Conservation (phyloP, 2,113 vertebrate species). For the Scophthalmus maximus region DNA sequence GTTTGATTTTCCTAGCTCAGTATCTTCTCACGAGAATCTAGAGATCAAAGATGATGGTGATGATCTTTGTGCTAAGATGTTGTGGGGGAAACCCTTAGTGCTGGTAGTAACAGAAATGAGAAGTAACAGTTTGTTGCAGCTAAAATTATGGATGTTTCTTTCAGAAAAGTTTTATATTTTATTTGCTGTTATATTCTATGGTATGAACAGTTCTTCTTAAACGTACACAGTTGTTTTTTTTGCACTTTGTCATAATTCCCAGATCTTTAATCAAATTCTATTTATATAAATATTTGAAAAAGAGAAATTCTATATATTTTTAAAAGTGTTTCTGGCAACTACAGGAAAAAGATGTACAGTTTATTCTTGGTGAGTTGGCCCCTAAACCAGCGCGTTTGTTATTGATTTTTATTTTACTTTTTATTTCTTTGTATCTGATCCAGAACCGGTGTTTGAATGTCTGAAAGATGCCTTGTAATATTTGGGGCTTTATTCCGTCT, state of each 20-base stretch:
- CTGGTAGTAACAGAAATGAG: conserved; percentile 31
- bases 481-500: conserved; percentile 33
- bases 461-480: conserved; percentile 46
- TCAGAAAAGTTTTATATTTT: conserved; percentile 46
- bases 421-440: conserved; percentile 35
- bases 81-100: conserved; percentile 24
- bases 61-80: conserved; percentile 1
- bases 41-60: conserved; percentile 17
- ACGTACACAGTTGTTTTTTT: conserved; percentile 47
- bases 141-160: conserved; percentile 49
- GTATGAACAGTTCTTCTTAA: conserved; percentile 25
- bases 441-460: conserved; percentile 57
- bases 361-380: conserved; percentile 41
- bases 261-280: conserved; percentile 70
- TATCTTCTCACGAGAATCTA: conserved; percentile 8
- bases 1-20: not conserved
- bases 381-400: conserved; percentile 38
- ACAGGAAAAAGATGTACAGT: conserved; percentile 47
- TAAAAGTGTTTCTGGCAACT: conserved; percentile 64
- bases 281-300: conserved; percentile 73
- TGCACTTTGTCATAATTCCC: conserved; percentile 72
- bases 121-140: conserved; percentile 56
- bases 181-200: conserved; percentile 51
- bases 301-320: conserved; percentile 67
- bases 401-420: not conserved